Base-by-base conservation (phyloP, 2,797 vertebrate species). In the Mormyrus hasselquistii region DNA sequence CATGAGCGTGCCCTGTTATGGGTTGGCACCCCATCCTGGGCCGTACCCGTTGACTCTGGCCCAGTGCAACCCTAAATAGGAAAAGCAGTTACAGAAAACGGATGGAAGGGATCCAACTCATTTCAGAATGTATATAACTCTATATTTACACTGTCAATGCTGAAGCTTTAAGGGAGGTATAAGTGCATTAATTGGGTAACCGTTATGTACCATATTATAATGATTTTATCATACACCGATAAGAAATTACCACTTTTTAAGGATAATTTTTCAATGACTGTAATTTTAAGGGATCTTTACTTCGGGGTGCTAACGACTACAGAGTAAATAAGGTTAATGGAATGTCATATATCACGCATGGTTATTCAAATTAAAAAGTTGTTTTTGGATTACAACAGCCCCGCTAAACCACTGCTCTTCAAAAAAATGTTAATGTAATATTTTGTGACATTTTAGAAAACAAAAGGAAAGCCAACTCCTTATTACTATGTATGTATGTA, bases 381-480 rank as follows among this genome's bases (percentile, higher is more conserved):
- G 49, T 85, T 85, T 85, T 57, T 84, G 82, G 82, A 86, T 86
- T 86, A 34, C 29, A 41, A 57, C 29, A 57, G 53, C 12, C 25
- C 85, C 38, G 6, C 53, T 38, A 87, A 22, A 87, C n/a, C 38
- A 65, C 6, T 49, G n/a, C 55, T 41, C 57, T 34, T 55, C 44
- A 87, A 87, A 87, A 87, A 91, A 91, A 88, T 88, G 47, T 76
- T 79, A 50, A 88, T 90, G 22, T 87, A 88, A 91, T 93, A 93
- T 94, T 95, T 93, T 90, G 89, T 95, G 94, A 94, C 94, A 95
- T 95, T 94, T 95, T 92, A 19, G 91, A 93, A 91, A 93, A 92
- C 91, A 93, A 91, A 93, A 91, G 90, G 19, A 14, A 90, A 89
- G 89, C 86, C 89, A 90, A 84, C 92, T 92, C n/a, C 52, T 73